These are phyloP conservation scores for Damaliscus lunatus DNA, from an alignment of 2,113 vertebrate species.

Conservation along the genomic window DNA sequence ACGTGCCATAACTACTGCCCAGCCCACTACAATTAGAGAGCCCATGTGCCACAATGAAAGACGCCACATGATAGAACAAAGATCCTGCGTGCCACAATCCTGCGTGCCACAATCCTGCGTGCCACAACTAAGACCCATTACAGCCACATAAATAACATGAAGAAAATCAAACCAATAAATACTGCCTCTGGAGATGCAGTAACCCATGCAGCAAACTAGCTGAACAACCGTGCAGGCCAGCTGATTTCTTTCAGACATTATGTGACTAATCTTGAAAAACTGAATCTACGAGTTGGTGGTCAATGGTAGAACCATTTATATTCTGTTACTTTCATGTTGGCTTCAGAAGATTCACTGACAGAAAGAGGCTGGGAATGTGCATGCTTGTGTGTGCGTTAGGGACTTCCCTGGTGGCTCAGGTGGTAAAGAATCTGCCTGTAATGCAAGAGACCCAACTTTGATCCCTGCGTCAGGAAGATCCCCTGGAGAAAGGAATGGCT, in stretches of 20 bases:
- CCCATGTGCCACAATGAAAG: neutral
- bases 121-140: neutral
- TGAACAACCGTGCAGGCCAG: neutral
- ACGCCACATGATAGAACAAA: neutral
- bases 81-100: fast-evolving
- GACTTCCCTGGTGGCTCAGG: neutral
- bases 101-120: fast-evolving
- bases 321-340: neutral
- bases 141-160: neutral
- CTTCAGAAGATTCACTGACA: neutral
- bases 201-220: neutral
- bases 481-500: neutral
- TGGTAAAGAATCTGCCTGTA: neutral
- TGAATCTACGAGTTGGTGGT: neutral
- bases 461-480: neutral
- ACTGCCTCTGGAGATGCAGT: neutral
- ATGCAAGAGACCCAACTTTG: neutral
- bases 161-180: neutral
- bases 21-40: neutral
- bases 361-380: neutral
- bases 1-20: neutral
- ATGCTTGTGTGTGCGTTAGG: neutral
- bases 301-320: neutral
- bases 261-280: neutral
- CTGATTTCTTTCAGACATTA: neutral